phyloP scores from a whole-genome alignment of 2,797 vertebrate genomes.

The Acanthurus lineatus region DNA sequence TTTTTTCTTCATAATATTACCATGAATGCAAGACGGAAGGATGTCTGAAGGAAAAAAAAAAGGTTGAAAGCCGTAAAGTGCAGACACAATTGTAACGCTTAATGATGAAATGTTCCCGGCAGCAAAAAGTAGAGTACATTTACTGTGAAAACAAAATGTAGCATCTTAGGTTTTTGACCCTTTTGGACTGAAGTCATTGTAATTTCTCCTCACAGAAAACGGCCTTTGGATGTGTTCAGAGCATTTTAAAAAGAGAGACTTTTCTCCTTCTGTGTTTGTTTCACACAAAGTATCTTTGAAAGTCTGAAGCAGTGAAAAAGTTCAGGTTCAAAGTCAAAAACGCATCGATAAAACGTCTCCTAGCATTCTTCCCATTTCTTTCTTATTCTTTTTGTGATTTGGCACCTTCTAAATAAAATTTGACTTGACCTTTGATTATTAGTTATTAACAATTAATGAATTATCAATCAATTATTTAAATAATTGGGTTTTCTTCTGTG shows the following conservation, averaged over 20 bases:
- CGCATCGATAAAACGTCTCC: too few species aligned
- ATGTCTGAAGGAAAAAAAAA: neutral
- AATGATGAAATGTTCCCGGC: neutral
- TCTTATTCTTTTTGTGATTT: neutral
- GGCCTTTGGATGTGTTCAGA: neutral
- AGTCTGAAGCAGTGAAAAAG: neutral
- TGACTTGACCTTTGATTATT: too few species aligned
- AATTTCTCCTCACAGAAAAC: neutral
- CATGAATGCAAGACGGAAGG: neutral
- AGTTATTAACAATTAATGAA: too few species aligned
- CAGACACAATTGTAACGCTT: neutral
- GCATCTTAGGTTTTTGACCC: neutral
- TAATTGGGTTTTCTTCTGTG: too few species aligned
- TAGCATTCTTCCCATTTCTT: neutral
- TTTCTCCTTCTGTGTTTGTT: too few species aligned
- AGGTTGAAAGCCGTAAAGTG: neutral
- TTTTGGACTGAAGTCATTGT: neutral
- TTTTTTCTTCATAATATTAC: neutral
- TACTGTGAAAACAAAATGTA: neutral
- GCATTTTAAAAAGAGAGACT: neutral
- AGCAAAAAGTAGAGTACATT: neutral
- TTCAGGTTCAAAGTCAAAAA: neutral
- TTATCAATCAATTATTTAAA: too few species aligned
- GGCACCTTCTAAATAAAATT: too few species aligned
- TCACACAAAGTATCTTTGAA: neutral